phyloP scores from a whole-genome alignment of 2,113 vertebrate species.

The Thinocorus orbignyianus region DNA sequence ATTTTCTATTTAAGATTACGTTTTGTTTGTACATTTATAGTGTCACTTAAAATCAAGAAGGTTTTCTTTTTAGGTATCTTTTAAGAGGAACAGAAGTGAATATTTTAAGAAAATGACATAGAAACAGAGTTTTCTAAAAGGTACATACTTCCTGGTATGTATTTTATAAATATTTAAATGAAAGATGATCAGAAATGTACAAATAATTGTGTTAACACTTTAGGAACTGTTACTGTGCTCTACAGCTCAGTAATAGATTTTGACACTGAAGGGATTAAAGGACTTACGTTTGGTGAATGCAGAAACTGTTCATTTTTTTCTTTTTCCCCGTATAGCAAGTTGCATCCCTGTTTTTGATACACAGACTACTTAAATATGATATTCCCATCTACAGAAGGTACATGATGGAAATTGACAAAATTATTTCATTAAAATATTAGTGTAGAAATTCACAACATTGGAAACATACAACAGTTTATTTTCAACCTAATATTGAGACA shows the following conservation, averaged over 20 bases:
- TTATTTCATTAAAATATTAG: conserved; percentile 27
- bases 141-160: conserved; percentile 26
- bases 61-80: conserved; percentile 53
- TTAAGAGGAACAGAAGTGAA: conserved; percentile 36
- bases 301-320: not conserved
- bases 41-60: conserved; percentile 66
- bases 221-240: not conserved
- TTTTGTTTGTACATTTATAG: conserved; percentile 65
- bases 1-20: conserved; percentile 68
- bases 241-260: conserved; percentile 32
- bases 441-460: conserved; percentile 25
- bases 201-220: conserved; percentile 54
- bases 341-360: not conserved
- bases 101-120: conserved; percentile 61
- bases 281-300: conserved; percentile 24
- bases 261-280: conserved; percentile 36
- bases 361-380: not conserved
- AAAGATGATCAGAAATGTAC: conserved; percentile 62
- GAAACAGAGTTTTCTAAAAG: conserved; percentile 57
- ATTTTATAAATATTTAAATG: conserved; percentile 68
- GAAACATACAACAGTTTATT: conserved; percentile 24
- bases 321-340: not conserved
- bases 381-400: not conserved
- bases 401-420: not conserved
- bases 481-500: conserved; percentile 70